Evolutionary conservation across 2,113 vertebrate genomes (phyloP).

Genomic region (Nematolebias whitei): DNA sequence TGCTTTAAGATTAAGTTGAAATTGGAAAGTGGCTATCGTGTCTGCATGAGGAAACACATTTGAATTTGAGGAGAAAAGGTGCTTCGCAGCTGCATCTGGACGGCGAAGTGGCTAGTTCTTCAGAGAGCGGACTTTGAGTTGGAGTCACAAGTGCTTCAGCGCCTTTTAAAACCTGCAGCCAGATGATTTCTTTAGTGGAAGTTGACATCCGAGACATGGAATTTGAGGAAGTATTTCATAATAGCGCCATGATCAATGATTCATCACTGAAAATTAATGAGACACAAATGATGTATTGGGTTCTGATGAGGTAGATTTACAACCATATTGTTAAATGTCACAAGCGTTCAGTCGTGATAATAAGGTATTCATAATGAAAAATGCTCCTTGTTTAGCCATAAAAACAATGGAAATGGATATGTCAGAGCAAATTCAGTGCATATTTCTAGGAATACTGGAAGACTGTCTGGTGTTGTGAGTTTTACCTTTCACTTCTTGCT

Average conservation of each 20-base stretch:
- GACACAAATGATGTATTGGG: constrained; percentile 69
- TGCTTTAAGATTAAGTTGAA: constrained; percentile 84
- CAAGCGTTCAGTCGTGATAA: constrained; percentile 50
- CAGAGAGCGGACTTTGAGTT: constrained; percentile 55
- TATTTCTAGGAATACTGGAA: constrained; percentile 17
- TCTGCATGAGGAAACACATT: constrained; percentile 81
- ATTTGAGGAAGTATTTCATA: constrained; percentile 73
- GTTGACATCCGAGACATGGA: constrained; percentile 52
- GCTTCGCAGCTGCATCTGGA: constrained; percentile 56
- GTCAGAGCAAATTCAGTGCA: constrained; percentile 9
- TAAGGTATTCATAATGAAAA: constrained; percentile 62
- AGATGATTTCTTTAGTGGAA: constrained; percentile 61
- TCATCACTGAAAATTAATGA: constrained; percentile 71
- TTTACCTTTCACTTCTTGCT: constrained; percentile 50
- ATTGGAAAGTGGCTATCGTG: constrained; percentile 84
- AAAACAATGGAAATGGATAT: constrained; percentile 32
- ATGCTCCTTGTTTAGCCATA: constrained; percentile 46
- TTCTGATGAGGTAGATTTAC: constrained; percentile 67
- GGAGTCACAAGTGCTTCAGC: constrained; percentile 48
- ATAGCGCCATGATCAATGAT: constrained; percentile 67
- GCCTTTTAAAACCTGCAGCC: constrained; percentile 37
- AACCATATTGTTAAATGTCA: constrained; percentile 68
- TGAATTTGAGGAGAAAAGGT: constrained; percentile 68
- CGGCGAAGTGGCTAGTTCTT: constrained; percentile 54
- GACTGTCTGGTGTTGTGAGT: constrained; percentile 14